phyloP scores from a whole-genome alignment of 2,797 vertebrate genomes.

The Pseudochirops corinnae region DNA sequence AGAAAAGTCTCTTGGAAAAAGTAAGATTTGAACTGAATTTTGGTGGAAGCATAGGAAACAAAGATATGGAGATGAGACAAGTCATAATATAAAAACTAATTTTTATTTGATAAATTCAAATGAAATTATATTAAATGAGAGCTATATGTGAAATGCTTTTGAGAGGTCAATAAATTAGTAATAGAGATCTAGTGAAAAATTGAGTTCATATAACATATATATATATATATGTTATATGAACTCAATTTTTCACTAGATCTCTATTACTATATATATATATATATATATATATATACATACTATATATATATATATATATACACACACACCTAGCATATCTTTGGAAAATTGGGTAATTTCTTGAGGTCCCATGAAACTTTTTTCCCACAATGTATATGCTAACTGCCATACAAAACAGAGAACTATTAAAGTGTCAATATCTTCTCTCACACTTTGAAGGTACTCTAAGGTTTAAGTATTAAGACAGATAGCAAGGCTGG shows the following conservation, averaged over 20 bases:
- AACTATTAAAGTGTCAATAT: not conserved
- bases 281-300: no score
- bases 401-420: not conserved
- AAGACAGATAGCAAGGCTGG: not conserved
- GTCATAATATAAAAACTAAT: not conserved
- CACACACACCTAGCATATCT: not conserved
- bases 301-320: no score
- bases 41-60: not conserved
- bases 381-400: not conserved
- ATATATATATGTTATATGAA: not conserved
- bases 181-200: not conserved
- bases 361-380: not conserved
- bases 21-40: not conserved
- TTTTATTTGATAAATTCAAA: not conserved
- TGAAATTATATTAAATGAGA: not conserved
- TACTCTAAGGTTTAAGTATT: not conserved
- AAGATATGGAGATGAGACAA: not conserved
- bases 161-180: not conserved
- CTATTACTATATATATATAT: not conserved
- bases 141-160: not conserved
- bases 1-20: not conserved
- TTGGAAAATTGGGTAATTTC: not conserved
- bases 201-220: not conserved
- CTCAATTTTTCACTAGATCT: not conserved
- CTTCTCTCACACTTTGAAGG: not conserved